Conservation (phyloP, 2,113 vertebrate genomes). For the Solea solea region DNA sequence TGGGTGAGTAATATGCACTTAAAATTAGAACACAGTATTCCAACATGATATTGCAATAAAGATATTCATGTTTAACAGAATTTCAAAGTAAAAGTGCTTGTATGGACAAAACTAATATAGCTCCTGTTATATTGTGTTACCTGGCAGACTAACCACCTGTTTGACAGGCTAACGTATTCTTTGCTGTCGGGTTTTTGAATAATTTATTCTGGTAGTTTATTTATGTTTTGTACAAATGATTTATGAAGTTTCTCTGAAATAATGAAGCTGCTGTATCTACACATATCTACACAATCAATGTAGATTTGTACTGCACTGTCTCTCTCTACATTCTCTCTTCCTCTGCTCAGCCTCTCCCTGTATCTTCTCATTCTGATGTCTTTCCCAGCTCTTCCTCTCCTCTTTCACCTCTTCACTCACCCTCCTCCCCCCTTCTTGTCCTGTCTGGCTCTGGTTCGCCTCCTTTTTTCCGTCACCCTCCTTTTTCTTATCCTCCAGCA, state of each 20-base stretch:
- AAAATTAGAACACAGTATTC: too few relatives aligned
- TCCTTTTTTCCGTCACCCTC: neutral
- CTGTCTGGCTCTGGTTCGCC: neutral
- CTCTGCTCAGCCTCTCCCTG: slow-evolving; percentile 3
- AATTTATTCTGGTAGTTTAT: neutral
- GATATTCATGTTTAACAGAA: too few relatives aligned
- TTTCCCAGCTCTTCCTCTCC: slow-evolving; percentile 10
- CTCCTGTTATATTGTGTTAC: too few relatives aligned
- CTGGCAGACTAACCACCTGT: too few relatives aligned
- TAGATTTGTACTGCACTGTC: neutral
- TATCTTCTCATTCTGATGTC: neutral
- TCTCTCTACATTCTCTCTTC: slow-evolving; percentile 1
- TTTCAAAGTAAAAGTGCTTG: too few relatives aligned
- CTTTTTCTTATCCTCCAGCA: slow-evolving; percentile 11
- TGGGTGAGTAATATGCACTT: too few relatives aligned
- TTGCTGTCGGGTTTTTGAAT: neutral
- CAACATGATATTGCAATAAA: too few relatives aligned
- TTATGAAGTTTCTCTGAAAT: neutral
- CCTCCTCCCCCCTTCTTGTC: slow-evolving; percentile 10
- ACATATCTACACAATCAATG: neutral
- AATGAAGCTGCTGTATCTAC: neutral
- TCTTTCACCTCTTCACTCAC: slow-evolving; percentile 1
- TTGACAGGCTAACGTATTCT: neutral
- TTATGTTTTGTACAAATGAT: neutral
- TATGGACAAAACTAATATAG: too few relatives aligned